Evolutionary conservation across 2,797 vertebrate genomes (phyloP), one percentile per base, ranked within the genome.

Genomic region (Gila robusta): DNA sequence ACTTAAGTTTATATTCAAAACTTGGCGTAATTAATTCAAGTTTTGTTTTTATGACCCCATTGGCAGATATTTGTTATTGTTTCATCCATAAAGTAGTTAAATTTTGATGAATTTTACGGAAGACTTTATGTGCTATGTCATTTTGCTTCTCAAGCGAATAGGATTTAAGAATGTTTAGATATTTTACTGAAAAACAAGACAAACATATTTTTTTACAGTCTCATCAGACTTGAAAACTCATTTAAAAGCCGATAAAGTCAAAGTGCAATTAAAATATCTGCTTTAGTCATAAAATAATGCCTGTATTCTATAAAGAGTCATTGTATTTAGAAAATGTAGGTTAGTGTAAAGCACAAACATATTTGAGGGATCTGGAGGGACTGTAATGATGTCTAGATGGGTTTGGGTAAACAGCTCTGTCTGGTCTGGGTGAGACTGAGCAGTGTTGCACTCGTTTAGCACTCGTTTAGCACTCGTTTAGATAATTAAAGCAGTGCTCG

Each of bases 351-450:
- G 66, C 26, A 73, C 66, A 72, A 49, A 82, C 41, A 82, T 41
- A 37, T 72, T 74, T 56, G 71, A 21, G 79, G 32, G 86, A 77
- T 47, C 37, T 19, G 67, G 74, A 76, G 85, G 52, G 78, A 67
- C 72, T 84, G 86, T 89, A 89, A 87, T 89, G 86, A 85, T 81
- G 72, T 83, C 85, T 88, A 87, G 88, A 88, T 91, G 91, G 59
- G 62, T 87, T 87, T 89, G 83, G 81, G 82, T 89, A 92, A 91
- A 92, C 89, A 91, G 77, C 83, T 87, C 82, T 89, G 89, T 90
- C 89, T 89, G 86, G 88, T 79, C 79, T 70, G 84, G 79, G 89
- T 86, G 84, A 87, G 88, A 83, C 81, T 84, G 74, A 67, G 86
- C 90, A 54, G 64, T 54, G 79, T 91, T 56, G 88, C 86, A 69